Evolutionary conservation across 2,113 vertebrate species (phyloP), one percentile per base, ranked within the genome.

Genomic region (Oreocharis arfaki): DNA sequence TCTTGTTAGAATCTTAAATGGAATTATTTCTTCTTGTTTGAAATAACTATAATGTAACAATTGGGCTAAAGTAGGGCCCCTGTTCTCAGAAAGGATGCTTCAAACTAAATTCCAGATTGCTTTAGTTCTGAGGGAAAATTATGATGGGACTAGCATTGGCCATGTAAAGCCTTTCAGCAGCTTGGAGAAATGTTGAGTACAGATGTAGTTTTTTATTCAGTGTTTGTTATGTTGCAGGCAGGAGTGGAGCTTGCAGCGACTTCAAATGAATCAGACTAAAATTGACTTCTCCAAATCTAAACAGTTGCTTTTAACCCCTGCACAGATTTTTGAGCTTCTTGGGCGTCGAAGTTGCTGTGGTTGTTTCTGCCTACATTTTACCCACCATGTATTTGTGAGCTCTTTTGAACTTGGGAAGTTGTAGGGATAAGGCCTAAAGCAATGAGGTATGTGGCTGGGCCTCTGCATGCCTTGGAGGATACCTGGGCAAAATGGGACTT

Each of bases 1-100:
- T 39, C 56, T 27, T 10, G 3, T 59, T 79, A 8, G 2, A 16
- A 0, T 47, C 10, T 64, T 46, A 59, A 61, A 49, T 22, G 0
- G 11, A 70, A 42, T 28, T 0, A 50, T 41, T 67, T 71, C 7
- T 39, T 87, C 44, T 16, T 6, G 0, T 49, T 78, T 41, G 10
- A 11, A 69, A 26, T 65, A 39, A 21, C 3, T 18, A 1, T 10
- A 9, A 16, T 44, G 3, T 3, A 44, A 24, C 2, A 24, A 3
- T 35, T 3, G 0, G 3, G 35, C 35, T 63, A 23, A 94, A 49
- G 1, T 4, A 30, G 18, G 16, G 7, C 11, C 10, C 5, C 24
- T 23, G 8, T 1, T 68, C 8, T 80, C 59, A 77, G 17, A 76
- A 73, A 81, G 23, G 2, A 50, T 41, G 22, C 20, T 81, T 35